Evolutionary conservation across 2,113 vertebrate species (phyloP).

Genomic region (Syngnathus floridae): DNA sequence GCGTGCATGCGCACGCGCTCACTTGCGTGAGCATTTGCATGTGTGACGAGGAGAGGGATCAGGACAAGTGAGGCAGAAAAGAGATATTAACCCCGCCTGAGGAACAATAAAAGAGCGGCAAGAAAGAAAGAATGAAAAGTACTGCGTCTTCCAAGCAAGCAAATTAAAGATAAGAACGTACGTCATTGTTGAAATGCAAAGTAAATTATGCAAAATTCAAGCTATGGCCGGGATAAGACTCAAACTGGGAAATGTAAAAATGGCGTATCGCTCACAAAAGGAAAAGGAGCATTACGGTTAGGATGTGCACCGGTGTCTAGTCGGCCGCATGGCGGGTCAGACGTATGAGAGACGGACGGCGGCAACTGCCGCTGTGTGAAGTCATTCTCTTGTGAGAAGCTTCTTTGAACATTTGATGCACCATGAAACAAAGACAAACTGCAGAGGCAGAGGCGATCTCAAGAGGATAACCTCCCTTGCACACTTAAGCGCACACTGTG

Average conservation of each 20-base stretch:
- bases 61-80: conserved; percentile 62
- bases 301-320: conserved; percentile 41
- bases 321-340: conserved; percentile 45
- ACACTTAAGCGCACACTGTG: conserved; percentile 32
- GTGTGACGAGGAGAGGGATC: conserved; percentile 53
- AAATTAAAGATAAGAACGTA: conserved; percentile 36
- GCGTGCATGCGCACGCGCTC: conserved; percentile 16
- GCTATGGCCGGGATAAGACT: conserved; percentile 27
- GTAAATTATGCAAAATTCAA: conserved; percentile 41
- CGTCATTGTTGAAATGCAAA: conserved; percentile 16
- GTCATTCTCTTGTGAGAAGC: conserved; percentile 56
- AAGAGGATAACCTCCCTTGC: conserved; percentile 26
- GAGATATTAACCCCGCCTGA: conserved; percentile 65
- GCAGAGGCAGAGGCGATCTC: conserved; percentile 48
- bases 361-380: conserved; percentile 58
- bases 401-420: conserved; percentile 64
- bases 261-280: conserved; percentile 22
- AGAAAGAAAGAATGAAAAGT: conserved; percentile 55
- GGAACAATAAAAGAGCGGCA: conserved; percentile 61
- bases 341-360: conserved; percentile 45
- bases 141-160: conserved; percentile 42
- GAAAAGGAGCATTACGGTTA: conserved; percentile 12
- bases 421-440: conserved; percentile 68
- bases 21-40: conserved; percentile 57
- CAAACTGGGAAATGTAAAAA: conserved; percentile 42